Base-by-base conservation (phyloP, 2,113 vertebrate genomes). In the Pelobates fuscus region DNA sequence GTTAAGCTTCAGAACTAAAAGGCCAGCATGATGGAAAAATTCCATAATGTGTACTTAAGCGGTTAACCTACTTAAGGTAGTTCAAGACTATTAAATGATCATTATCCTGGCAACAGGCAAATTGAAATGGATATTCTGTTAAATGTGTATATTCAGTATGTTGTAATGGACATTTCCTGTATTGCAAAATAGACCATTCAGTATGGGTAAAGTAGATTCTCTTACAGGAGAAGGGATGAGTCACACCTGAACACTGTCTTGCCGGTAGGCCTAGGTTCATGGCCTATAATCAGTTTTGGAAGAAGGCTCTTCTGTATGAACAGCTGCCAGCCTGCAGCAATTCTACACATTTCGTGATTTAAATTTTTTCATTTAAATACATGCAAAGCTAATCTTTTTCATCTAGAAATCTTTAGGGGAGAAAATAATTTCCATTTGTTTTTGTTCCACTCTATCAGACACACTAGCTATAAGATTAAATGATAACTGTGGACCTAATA, bases 391-490 rank as follows among this genome's bases (percentile, higher is more conserved):
- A 87, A 89, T 87, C 83, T 85, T 82, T 46, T 82, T 86, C 84
- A 87, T 89, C 85, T 88, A 77, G 79, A 85, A 15, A 84, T 88
- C 83, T 82, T 83, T 79, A 25, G 54, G 23, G 10, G 58, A 54
- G n/a, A 79, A 74, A 61, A 80, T 83, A 73, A 78, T 81, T 86
- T 84, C 84, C 84, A 84, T 86, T 87, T 86, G 85, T 83, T 88
- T 86, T 85, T 87, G 81, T 87, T 87, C 87, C 84, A 82, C 81
- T 88, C 84, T 85, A 86, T 87, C 86, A 85, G 84, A 82, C 83
- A 84, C 80, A 79, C 84, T 80, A 82, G 86, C 82, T 80, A 80
- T 81, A 84, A 86, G 87, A 89, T 88, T 83, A 84, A 82, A 85
- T 84, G 86, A 88, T 88, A 86, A 85, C 86, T 81, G 79, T 80